phyloP scores from a whole-genome alignment of 2,113 vertebrate genomes.

The Oxygymnocypris stewartii region DNA sequence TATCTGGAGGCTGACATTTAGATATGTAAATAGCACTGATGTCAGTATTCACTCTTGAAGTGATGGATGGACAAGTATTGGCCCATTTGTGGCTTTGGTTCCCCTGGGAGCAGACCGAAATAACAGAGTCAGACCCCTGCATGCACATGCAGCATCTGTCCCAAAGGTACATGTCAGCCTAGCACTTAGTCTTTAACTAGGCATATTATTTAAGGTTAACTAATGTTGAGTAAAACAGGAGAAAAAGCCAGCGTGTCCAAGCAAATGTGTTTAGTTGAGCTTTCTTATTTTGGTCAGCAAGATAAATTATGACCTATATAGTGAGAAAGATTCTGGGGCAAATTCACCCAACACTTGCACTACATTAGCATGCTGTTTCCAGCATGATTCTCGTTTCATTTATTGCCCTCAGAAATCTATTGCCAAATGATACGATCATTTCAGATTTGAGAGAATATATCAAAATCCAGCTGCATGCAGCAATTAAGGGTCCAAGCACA shows the following conservation, averaged over 20 bases:
- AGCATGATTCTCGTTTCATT: not conserved
- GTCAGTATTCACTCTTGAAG: conserved; percentile 5
- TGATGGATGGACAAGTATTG: conserved; percentile 24
- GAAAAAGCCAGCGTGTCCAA: not conserved
- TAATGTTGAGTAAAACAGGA: not conserved
- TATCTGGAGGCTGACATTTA: conserved; percentile 51
- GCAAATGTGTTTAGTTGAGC: conserved; percentile 26
- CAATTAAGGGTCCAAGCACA: too few relatives aligned
- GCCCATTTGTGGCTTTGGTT: conserved; percentile 25
- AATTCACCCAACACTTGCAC: conserved; percentile 5
- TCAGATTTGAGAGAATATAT: not conserved
- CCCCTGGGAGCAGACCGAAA: conserved; percentile 4
- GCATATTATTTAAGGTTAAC: conserved; percentile 40
- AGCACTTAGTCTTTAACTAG: conserved; percentile 30
- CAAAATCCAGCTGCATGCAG: too few relatives aligned
- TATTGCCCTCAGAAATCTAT: not conserved
- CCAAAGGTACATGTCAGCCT: conserved; percentile 3
- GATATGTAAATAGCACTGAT: conserved; percentile 46
- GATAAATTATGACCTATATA: conserved; percentile 11
- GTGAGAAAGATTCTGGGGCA: not conserved
- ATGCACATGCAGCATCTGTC: conserved; percentile 24
- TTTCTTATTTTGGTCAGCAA: conserved; percentile 26
- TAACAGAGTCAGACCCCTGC: not conserved
- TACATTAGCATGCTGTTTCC: not conserved
- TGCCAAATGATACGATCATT: not conserved